Evolutionary conservation across 2,113 vertebrate species (phyloP).

Genomic region (Falcunculus frontatus): DNA sequence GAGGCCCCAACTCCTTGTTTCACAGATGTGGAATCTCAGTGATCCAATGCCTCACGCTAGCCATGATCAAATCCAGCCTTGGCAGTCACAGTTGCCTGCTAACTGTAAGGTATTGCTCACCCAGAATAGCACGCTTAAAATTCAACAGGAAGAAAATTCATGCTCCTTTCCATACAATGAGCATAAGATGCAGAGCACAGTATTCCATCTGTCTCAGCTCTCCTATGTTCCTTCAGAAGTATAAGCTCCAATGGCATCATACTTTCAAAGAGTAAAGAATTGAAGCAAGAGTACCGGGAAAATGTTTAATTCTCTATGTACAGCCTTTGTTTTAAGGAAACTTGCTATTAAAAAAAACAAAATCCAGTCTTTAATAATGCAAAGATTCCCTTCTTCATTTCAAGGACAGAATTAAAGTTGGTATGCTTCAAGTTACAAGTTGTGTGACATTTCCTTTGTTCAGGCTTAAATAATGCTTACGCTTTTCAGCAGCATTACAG

Average conservation of each 20-base stretch:
- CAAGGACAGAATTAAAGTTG: background rate
- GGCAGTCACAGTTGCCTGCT: background rate
- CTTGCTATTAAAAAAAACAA: background rate
- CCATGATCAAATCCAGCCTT: background rate
- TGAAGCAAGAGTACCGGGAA: background rate
- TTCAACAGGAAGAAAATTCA: background rate
- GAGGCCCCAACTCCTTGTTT: background rate
- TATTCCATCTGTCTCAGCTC: background rate
- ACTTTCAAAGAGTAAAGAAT: background rate
- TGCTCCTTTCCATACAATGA: background rate
- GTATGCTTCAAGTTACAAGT: background rate
- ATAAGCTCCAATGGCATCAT: accelerated
- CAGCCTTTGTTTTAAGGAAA: background rate
- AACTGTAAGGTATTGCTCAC: background rate
- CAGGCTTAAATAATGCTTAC: background rate
- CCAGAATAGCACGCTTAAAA: background rate
- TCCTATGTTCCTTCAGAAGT: background rate
- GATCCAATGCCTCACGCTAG: accelerated
- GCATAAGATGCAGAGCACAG: background rate
- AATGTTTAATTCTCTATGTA: background rate
- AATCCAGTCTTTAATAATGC: background rate
- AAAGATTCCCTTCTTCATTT: background rate
- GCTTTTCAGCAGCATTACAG: background rate
- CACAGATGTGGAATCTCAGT: background rate
- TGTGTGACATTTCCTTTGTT: background rate